These are phyloP conservation scores for Poicephalus meyeri DNA, from an alignment of 2,113 vertebrate species.

Conservation along the genomic window DNA sequence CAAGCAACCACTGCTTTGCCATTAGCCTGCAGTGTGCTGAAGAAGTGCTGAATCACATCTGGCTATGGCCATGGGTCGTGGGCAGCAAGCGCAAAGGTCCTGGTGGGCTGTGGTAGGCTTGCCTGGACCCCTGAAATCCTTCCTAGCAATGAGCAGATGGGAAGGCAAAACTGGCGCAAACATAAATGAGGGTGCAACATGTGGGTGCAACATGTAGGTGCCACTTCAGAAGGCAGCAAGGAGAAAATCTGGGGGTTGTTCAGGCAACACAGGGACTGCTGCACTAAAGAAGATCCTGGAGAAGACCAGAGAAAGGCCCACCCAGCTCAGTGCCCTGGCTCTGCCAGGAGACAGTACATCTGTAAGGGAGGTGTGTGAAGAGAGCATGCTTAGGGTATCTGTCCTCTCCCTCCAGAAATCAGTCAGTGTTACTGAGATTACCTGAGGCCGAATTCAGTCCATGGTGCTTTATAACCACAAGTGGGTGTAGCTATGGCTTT, in stretches of 20 bases:
- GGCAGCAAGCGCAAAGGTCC: background rate
- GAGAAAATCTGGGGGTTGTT: background rate
- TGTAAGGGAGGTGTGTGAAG: background rate
- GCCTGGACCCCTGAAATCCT: background rate
- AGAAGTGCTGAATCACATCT: background rate
- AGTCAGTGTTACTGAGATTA: background rate
- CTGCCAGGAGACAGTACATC: background rate
- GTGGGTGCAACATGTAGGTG: background rate
- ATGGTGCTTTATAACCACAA: background rate
- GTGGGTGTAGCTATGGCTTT: background rate
- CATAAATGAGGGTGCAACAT: background rate
- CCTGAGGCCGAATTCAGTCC: background rate
- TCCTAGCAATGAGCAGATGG: background rate
- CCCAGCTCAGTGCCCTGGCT: background rate
- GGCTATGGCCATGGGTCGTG: accelerated
- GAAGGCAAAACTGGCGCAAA: background rate
- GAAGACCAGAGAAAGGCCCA: background rate
- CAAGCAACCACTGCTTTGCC: background rate
- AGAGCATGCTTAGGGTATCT: background rate
- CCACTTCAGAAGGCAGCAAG: background rate
- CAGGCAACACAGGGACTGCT: background rate
- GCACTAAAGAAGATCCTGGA: no score
- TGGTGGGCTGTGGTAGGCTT: background rate
- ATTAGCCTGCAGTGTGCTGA: background rate
- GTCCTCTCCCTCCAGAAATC: background rate